Conservation (phyloP, 2,113 vertebrate genomes). For the Scophthalmus maximus region DNA sequence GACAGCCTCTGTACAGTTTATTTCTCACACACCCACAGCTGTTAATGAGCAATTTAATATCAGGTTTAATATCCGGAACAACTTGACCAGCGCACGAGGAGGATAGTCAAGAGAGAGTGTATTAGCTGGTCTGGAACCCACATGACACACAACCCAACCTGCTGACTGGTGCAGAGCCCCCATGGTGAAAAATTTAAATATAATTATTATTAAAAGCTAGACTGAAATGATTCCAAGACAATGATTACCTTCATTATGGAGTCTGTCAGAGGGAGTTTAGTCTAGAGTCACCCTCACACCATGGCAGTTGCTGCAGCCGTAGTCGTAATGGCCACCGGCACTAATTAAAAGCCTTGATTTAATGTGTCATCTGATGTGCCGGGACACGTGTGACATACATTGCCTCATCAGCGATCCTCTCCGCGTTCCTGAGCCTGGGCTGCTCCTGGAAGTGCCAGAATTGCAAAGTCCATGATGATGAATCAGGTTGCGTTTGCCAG, state of each 20-base stretch:
- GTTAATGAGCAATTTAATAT: neutral
- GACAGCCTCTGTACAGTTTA: neutral
- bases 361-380: slow-evolving; percentile 50
- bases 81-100: neutral
- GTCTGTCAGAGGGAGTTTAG: slow-evolving; percentile 58
- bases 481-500: slow-evolving; percentile 30
- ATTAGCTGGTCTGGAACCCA: slow-evolving; percentile 21
- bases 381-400: slow-evolving; percentile 44
- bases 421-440: neutral
- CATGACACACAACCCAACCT: neutral
- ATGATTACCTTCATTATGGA: slow-evolving; percentile 47
- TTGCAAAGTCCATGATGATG: slow-evolving; percentile 19
- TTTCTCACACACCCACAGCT: slow-evolving; percentile 18
- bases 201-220: slow-evolving; percentile 28
- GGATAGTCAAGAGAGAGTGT: slow-evolving; percentile 3
- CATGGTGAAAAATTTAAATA: slow-evolving; percentile 11
- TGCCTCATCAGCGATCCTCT: slow-evolving; percentile 33
- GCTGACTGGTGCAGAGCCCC: slow-evolving; percentile 8
- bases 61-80: neutral
- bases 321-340: slow-evolving; percentile 41
- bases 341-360: slow-evolving; percentile 68
- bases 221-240: slow-evolving; percentile 42
- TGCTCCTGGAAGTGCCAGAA: slow-evolving; percentile 32
- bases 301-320: slow-evolving; percentile 20
- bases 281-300: slow-evolving; percentile 45